Base-by-base conservation (phyloP, 2,113 vertebrate genomes). In the Sebastes schlegelii region DNA sequence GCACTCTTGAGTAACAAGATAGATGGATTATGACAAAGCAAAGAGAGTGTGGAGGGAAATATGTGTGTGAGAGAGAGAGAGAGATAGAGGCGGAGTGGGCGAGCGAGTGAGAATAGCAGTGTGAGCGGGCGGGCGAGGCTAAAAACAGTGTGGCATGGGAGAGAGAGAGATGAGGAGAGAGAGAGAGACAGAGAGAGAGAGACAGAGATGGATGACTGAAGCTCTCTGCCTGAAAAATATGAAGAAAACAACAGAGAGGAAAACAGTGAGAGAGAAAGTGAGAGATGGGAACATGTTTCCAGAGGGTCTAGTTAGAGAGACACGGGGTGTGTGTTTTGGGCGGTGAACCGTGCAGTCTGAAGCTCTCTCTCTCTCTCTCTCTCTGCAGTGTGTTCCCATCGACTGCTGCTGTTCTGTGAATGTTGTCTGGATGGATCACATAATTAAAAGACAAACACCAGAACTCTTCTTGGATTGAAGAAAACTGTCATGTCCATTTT, bases 141-240 rank as follows among this genome's bases (percentile, higher is more conserved):
- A 34, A 34, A 34, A 34, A 34, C 34, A 34, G 34, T 34, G 34
- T 34, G 34, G 34, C 34, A 34, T 34, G 34, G 34, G 34, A 34
- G 34, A 34, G 34, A 34, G 54, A 9, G 13, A 46, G n/a, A 26
- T 34, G 34, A 34, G 34, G n/a, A 5, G 45, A 51, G 60, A 45
- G 74, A 13, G 51, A 6, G 48, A 26, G 26, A 26, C 19, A 63
- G 26, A 43, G 45, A n/a, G 65, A 34, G 65, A 16, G 51, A 82
- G 68, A 81, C 77, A 82, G 61, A 89, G 84, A 89, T 60, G 81
- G 81, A 89, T 86, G 84, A 51, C 1, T 75, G 74, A 60, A 72
- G 60, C 78, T 76, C 48, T 67, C 61, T 9, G 64, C 48, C 65
- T 3, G 19, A 52, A 66, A 74, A 79, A 82, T 64, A 73, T 82